Evolutionary conservation across 64 coral and sea anemone species (phyloP).

Genomic region (Montipora capricornis): DNA sequence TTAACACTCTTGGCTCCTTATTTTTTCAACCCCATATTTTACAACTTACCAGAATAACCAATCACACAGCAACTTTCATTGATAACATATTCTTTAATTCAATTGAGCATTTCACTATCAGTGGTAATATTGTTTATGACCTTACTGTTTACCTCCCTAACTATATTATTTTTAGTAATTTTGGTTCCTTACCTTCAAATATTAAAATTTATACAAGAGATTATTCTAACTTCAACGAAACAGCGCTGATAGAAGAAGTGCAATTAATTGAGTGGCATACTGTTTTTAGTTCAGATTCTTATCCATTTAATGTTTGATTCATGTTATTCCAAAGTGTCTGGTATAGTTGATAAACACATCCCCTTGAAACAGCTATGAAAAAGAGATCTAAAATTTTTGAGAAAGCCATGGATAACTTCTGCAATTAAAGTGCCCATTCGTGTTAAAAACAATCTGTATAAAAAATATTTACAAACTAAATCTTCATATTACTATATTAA

Average conservation of each 20-base stretch:
- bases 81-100: conserved; percentile 74
- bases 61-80: conserved; percentile 49
- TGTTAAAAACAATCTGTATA: conserved; percentile 19
- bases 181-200: not conserved
- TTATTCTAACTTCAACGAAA: conserved; percentile 41
- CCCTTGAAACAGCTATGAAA: conserved; percentile 18
- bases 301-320: not conserved
- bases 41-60: conserved; percentile 38
- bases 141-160: conserved; percentile 68
- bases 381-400: conserved; percentile 25
- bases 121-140: conserved; percentile 63
- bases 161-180: conserved; percentile 44
- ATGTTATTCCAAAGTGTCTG: conserved; percentile 4
- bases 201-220: conserved; percentile 54
- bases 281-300: not conserved
- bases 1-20: conserved; percentile 11
- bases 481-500: not conserved
- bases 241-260: conserved; percentile 14
- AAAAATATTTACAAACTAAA: conserved; percentile 32
- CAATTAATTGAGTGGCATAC: not conserved
- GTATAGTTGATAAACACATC: conserved; percentile 31
- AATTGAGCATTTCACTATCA: conserved; percentile 1
- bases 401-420: conserved; percentile 24
- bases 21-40: conserved; percentile 27
- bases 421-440: conserved; percentile 4